These are phyloP conservation scores for Doryteuthis pealeii DNA, from an alignment of 1,140 invertebrate genomes.

Conservation along the genomic window DNA sequence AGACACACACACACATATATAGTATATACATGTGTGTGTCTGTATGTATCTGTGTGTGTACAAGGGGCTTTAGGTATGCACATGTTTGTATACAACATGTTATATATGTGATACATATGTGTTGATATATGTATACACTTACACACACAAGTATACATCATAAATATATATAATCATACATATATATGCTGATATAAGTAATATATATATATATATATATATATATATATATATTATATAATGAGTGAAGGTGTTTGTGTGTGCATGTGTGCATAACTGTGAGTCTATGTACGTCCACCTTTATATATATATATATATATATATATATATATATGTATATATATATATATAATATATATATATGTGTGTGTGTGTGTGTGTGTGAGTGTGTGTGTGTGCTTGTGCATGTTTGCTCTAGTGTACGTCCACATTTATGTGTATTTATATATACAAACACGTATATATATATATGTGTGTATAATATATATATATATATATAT, in stretches of 20 bases:
- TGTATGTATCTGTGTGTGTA: not conserved
- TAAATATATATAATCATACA: not conserved
- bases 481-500: not conserved
- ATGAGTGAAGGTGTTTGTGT: not conserved
- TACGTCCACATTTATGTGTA: not conserved
- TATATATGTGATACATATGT: not conserved
- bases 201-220: constrained; percentile 4
- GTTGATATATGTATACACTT: not conserved
- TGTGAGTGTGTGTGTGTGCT: not conserved
- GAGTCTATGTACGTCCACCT: too few species aligned
- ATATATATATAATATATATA: not conserved
- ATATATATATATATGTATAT: not conserved
- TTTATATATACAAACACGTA: not conserved
- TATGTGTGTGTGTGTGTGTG: not conserved
- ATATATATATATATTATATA: not conserved
- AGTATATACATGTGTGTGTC: not conserved
- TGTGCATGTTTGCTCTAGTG: not conserved
- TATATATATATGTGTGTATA: not conserved
- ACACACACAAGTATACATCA: not conserved
- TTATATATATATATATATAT: too few species aligned
- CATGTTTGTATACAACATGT: not conserved
- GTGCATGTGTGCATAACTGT: not conserved
- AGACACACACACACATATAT: not conserved
- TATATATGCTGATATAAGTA: not conserved
- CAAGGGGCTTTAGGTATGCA: not conserved